phyloP scores from a whole-genome alignment of 2,888 invertebrate species.

The Glomeris marginata region DNA sequence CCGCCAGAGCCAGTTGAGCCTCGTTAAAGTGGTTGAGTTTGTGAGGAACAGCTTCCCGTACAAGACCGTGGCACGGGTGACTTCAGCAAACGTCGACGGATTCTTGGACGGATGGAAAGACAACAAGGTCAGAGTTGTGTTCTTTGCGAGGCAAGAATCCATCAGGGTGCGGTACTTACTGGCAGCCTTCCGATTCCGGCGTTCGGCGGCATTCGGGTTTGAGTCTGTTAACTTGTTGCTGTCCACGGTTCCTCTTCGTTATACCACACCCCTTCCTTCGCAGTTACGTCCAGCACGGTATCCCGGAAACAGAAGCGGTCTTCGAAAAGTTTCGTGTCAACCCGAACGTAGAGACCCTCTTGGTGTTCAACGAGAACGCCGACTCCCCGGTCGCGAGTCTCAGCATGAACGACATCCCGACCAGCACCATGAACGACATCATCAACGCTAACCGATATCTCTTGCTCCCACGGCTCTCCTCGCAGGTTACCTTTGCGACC shows the following conservation, averaged over 20 bases:
- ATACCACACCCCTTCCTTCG: too few species aligned
- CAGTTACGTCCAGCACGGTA: constrained; percentile 47
- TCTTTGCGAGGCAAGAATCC: constrained; percentile 50
- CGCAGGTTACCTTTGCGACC: constrained; percentile 45
- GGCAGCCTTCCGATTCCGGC: constrained; percentile 71
- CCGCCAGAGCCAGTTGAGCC: constrained; percentile 60
- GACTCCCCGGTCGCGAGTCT: constrained; percentile 65
- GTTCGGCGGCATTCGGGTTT: constrained; percentile 67
- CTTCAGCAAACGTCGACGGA: constrained; percentile 51
- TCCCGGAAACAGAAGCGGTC: constrained; percentile 39
- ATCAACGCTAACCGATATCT: constrained; percentile 79
- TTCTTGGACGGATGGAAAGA: constrained; percentile 83
- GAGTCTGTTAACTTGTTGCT: constrained; percentile 32
- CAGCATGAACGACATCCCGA: constrained; percentile 78
- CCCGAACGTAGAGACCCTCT: constrained; percentile 56
- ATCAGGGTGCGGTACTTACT: constrained; percentile 73
- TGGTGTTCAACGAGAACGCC: constrained; percentile 76
- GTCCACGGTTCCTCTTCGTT: constrained; percentile 15
- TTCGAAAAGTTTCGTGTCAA: constrained; percentile 50
- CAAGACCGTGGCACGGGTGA: constrained; percentile 52
- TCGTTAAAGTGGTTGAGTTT: constrained; percentile 60
- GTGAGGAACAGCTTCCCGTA: constrained; percentile 74
- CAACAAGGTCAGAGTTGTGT: constrained; percentile 75
- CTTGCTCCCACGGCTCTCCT: constrained; percentile 72
- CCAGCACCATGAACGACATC: constrained; percentile 70